Base-by-base conservation (phyloP, 2,888 invertebrate genomes). In the Neoaliturus tenellus region DNA sequence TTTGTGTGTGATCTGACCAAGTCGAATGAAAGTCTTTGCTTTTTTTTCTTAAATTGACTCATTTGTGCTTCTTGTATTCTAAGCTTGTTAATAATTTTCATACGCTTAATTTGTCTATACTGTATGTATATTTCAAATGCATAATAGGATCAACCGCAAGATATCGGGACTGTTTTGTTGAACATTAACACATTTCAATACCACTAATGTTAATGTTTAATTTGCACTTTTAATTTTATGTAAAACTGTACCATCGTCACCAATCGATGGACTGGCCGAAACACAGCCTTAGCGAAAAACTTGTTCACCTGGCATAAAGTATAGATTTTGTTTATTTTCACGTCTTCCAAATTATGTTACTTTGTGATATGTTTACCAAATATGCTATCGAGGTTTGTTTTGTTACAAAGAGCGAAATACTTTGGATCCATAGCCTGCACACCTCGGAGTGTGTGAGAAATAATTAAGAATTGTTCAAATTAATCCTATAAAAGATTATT, bases 291-390 rank as follows among this genome's bases (percentile, higher is more conserved):
- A 5, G 6, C 23, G 55, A 20, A 44, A 3, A 20, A 55, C 20
- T 12, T 44, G 44, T 44, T 44, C 12, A 4, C 2, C 44, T 8
- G 44, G 17, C 44, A 44, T 14, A 44, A 35, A 4, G 35, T 4
- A 23, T 20, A 1, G 23, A 39, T 35, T 69, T 69, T 75, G 28
- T 75, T 75, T 75, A 75, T 75, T 75, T 75, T 48, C 73, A 6
- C 44, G 73, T 75, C 73, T 75, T 75, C 73, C 73, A 75, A 78
- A 78, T 55, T 78, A 20, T 28, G 78, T 78, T 78, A 78, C 48
- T 78, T 78, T 78, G 78, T 78, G 78, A 78, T 78, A 78, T 78
- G 28, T 55, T 78, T 55, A 78, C 78, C 78, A 78, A 78, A 78
- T 78, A 78, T 28, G 48, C 33, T 3, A 33, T 78, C 78, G 6